These are phyloP conservation scores for Uria lomvia DNA, from an alignment of 2,113 vertebrate genomes.

Conservation along the genomic window DNA sequence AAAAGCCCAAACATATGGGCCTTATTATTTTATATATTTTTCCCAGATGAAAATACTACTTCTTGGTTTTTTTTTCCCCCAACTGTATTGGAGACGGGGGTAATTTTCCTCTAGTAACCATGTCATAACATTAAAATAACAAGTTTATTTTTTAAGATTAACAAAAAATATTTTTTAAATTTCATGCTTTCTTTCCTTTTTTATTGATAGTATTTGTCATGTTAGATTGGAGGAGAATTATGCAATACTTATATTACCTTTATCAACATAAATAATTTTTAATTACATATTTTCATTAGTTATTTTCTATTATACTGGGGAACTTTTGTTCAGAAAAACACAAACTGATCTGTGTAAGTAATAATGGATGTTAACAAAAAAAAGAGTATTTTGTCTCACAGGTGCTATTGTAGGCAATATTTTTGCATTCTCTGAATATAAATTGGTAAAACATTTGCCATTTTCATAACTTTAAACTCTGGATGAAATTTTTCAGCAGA, in stretches of 20 bases:
- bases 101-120: not conserved
- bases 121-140: not conserved
- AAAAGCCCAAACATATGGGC: not conserved
- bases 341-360: not conserved
- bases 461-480: not conserved
- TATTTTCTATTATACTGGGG: not conserved
- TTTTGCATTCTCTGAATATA: not conserved
- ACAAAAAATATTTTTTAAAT: not conserved
- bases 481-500: not conserved
- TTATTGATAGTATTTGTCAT: not conserved
- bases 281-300: not conserved
- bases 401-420: not conserved
- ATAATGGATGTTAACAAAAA: not conserved
- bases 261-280: not conserved
- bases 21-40: not conserved
- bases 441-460: not conserved
- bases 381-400: not conserved
- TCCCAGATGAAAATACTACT: not conserved
- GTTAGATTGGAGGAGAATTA: not conserved
- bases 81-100: not conserved
- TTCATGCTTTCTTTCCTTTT: not conserved
- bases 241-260: not conserved
- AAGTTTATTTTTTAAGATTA: not conserved
- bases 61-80: not conserved
- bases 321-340: not conserved